Conservation (phyloP, 1,140 invertebrate genomes). For the Papilio helenus region DNA sequence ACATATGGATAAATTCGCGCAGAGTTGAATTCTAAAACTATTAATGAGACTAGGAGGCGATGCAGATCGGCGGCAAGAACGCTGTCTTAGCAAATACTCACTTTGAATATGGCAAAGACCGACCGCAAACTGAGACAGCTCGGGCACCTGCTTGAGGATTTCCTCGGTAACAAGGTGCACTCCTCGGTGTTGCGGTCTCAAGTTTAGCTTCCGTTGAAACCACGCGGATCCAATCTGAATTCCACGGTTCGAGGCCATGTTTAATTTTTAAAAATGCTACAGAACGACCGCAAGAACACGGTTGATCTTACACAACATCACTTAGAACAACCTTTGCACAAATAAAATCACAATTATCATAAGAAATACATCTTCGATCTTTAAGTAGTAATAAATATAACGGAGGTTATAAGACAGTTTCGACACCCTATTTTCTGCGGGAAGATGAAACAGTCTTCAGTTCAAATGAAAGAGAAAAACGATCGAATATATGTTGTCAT, state of each 20-base stretch:
- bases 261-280: constrained; percentile 84
- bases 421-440: constrained; percentile 84
- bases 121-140: constrained; percentile 95
- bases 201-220: constrained; percentile 98
- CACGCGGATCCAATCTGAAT: constrained; percentile 97
- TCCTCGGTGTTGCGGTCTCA: constrained; percentile 96
- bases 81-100: constrained; percentile 84
- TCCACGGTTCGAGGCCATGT: constrained; percentile 94
- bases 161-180: constrained; percentile 98
- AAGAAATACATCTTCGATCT: constrained; percentile 83
- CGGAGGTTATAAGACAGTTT: constrained; percentile 83
- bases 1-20: constrained; percentile 43
- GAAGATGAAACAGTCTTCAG: constrained; percentile 80
- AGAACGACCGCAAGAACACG: constrained; percentile 79
- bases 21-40: constrained; percentile 47
- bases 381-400: constrained; percentile 82
- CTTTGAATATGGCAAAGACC: constrained; percentile 98
- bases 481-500: constrained; percentile 72
- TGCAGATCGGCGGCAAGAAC: constrained; percentile 68
- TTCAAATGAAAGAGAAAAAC: constrained; percentile 80
- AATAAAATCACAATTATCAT: constrained; percentile 83
- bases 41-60: constrained; percentile 59
- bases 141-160: constrained; percentile 95
- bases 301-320: constrained; percentile 82
- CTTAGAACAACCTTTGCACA: constrained; percentile 80